These are phyloP conservation scores for Ferdinandea cuprea DNA, from an alignment of 2,888 invertebrate genomes.

Conservation along the genomic window DNA sequence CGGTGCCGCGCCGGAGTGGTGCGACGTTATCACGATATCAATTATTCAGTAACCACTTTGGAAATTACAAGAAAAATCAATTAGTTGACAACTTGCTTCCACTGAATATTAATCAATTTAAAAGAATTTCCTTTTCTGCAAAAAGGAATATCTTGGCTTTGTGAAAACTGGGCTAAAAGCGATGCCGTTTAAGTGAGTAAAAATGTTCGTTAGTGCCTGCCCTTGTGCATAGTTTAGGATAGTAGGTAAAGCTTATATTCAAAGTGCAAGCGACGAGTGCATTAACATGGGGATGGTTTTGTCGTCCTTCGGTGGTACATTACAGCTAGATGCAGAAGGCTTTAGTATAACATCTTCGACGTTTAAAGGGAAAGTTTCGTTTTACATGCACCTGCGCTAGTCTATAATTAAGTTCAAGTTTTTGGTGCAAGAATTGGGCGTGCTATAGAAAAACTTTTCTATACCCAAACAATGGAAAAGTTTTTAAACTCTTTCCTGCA, in stretches of 20 bases:
- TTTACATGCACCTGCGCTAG: conserved; percentile 64
- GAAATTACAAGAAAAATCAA: conserved; percentile 75
- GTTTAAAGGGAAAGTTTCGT: conserved; percentile 26
- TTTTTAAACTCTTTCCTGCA: conserved; percentile 58
- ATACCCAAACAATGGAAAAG: conserved; percentile 62
- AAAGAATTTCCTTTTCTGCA: conserved; percentile 20
- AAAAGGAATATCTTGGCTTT: conserved; percentile 16
- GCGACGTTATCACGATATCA: conserved; percentile 63
- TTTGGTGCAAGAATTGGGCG: conserved; percentile 68
- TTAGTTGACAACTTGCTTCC: conserved; percentile 74
- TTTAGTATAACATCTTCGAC: conserved; percentile 29
- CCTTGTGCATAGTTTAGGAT: background rate
- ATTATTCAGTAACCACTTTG: conserved; percentile 74
- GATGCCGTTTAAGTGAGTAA: conserved; percentile 3
- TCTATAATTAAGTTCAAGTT: conserved; percentile 72
- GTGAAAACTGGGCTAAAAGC: conserved; percentile 33
- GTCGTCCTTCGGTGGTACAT: conserved; percentile 1
- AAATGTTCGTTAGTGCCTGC: background rate
- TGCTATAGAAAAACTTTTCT: conserved; percentile 49
- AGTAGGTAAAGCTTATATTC: background rate
- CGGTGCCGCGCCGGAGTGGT: conserved; percentile 19
- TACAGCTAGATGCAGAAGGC: too few species aligned
- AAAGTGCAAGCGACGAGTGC: conserved; percentile 15
- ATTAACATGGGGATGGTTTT: conserved; percentile 5
- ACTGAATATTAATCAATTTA: conserved; percentile 71